phyloP scores from a whole-genome alignment of 2,888 invertebrate genomes.

The Drepana falcataria region DNA sequence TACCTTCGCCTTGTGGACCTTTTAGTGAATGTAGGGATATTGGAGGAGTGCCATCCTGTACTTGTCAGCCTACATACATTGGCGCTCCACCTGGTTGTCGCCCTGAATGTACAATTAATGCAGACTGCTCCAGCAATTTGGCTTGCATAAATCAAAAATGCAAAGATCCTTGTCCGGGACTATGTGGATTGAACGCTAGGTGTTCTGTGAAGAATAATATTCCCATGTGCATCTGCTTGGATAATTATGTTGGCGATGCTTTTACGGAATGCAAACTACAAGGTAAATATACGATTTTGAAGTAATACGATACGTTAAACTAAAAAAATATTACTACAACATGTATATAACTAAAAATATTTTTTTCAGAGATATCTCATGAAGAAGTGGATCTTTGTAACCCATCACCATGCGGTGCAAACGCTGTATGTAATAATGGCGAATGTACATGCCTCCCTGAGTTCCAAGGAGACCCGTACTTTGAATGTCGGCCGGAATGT shows the following conservation, averaged over 20 bases:
- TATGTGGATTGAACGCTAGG: slow-evolving; percentile 82
- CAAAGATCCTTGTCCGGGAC: slow-evolving; percentile 88
- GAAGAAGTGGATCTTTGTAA: slow-evolving; percentile 77
- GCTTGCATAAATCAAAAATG: slow-evolving; percentile 89
- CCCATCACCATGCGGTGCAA: slow-evolving; percentile 83
- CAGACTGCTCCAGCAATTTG: slow-evolving; percentile 85
- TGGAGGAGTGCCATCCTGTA: slow-evolving; percentile 81
- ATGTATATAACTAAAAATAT: neutral
- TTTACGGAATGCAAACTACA: slow-evolving; percentile 80
- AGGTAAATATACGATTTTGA: slow-evolving; percentile 50
- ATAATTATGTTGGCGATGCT: slow-evolving; percentile 86
- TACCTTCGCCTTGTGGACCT: slow-evolving; percentile 82
- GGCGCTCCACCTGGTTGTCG: slow-evolving; percentile 85
- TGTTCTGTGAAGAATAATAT: slow-evolving; percentile 84
- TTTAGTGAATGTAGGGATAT: slow-evolving; percentile 82
- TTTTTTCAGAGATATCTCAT: slow-evolving; percentile 39
- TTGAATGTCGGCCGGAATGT: slow-evolving; percentile 85
- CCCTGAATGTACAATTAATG: slow-evolving; percentile 84
- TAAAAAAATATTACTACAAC: too few species aligned
- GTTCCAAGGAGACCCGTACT: slow-evolving; percentile 82
- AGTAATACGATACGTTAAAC: too few species aligned
- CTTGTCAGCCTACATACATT: slow-evolving; percentile 81
- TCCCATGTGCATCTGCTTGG: slow-evolving; percentile 85
- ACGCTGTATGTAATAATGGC: slow-evolving; percentile 78
- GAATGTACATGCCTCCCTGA: slow-evolving; percentile 80